Evolutionary conservation across 2,113 vertebrate species (phyloP).

Genomic region (Mugil cephalus): DNA sequence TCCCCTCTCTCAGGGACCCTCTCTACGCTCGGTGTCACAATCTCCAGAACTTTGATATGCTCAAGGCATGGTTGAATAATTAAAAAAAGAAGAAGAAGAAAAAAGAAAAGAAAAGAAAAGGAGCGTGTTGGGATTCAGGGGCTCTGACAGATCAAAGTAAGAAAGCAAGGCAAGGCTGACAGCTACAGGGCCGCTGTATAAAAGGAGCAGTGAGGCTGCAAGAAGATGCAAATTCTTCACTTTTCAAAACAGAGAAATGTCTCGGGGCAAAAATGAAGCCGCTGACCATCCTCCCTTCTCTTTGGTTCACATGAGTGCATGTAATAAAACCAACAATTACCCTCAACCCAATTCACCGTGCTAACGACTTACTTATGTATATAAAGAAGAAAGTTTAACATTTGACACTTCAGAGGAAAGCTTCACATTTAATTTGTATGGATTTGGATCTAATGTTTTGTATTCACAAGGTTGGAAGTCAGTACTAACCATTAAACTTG

Average conservation of each 20-base stretch:
- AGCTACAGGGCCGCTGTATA: constrained; percentile 59
- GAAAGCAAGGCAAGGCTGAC: constrained; percentile 57
- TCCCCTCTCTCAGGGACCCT: constrained; percentile 9
- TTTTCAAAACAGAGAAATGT: constrained; percentile 55
- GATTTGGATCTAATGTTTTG: not conserved
- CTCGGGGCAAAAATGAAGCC: constrained; percentile 35
- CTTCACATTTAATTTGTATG: not conserved
- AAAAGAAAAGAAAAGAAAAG: constrained; percentile 7
- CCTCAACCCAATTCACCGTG: not conserved
- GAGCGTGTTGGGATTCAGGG: constrained; percentile 46
- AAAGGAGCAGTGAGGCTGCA: constrained; percentile 73
- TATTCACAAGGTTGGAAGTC: not conserved
- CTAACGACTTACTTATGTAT: not conserved
- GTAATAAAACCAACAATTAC: constrained; percentile 15
- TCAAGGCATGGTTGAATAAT: constrained; percentile 37
- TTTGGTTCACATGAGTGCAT: constrained; percentile 31
- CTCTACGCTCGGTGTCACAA: constrained; percentile 37
- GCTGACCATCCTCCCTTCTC: constrained; percentile 14
- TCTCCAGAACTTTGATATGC: constrained; percentile 35
- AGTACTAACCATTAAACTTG: not conserved
- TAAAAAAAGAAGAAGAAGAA: constrained; percentile 5
- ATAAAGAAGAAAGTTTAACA: not conserved
- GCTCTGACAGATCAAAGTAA: constrained; percentile 64
- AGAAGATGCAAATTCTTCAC: constrained; percentile 68
- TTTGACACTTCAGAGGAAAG: not conserved